Conservation (phyloP, 2,888 invertebrate genomes). For the Neocrepidodera transversa region DNA sequence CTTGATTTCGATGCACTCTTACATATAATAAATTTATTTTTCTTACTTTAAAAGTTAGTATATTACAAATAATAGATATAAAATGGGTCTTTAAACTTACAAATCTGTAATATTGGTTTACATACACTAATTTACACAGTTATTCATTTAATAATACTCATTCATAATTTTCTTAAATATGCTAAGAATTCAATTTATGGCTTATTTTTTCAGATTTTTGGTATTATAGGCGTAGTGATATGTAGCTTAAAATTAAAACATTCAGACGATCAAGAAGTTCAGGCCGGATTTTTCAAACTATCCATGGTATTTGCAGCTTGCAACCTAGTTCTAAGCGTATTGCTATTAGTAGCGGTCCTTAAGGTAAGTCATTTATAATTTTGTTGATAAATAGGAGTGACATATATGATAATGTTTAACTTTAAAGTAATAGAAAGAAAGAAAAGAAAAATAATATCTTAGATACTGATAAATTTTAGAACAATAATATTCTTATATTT, state of each 20-base stretch:
- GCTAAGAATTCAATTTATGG: background rate
- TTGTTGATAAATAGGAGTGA: background rate
- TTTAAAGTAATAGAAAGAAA: too few species aligned
- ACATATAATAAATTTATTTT: too few species aligned
- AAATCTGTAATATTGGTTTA: too few species aligned
- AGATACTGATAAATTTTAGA: background rate
- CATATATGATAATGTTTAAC: background rate
- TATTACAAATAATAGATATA: too few species aligned
- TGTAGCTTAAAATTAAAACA: slow-evolving; percentile 49
- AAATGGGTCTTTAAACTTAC: too few species aligned
- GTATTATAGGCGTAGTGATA: slow-evolving; percentile 48
- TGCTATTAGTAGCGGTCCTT: slow-evolving; percentile 49
- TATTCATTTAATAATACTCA: background rate
- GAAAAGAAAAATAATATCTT: too few species aligned
- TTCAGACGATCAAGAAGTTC: slow-evolving; percentile 45
- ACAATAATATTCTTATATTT: background rate
- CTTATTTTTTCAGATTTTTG: slow-evolving; percentile 46
- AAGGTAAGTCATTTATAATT: slow-evolving; percentile 44
- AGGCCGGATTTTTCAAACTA: slow-evolving; percentile 49
- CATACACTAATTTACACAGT: too few species aligned
- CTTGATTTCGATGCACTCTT: too few species aligned
- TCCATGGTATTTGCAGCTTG: slow-evolving; percentile 51
- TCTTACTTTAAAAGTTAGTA: too few species aligned
- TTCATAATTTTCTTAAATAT: background rate
- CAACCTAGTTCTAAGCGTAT: slow-evolving; percentile 49